Evolutionary conservation across 2,888 invertebrate genomes (phyloP).

Genomic region (Philhelius pedissequus): DNA sequence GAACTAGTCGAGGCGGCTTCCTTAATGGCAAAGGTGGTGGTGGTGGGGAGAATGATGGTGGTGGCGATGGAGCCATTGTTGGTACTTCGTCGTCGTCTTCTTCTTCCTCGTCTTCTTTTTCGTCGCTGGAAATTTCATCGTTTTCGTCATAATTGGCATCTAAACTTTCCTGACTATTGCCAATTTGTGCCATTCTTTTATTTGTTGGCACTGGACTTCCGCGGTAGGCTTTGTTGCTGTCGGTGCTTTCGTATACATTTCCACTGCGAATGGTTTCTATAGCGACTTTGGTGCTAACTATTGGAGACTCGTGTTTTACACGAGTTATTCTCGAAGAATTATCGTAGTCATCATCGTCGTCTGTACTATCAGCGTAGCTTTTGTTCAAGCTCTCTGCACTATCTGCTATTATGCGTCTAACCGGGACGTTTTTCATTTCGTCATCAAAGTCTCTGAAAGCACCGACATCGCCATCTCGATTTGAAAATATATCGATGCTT

Average conservation of each 20-base stretch:
- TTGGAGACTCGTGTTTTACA: slow-evolving; percentile 45
- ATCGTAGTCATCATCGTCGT: slow-evolving; percentile 71
- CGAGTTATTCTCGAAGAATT: slow-evolving; percentile 71
- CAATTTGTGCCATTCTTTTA: slow-evolving; percentile 67
- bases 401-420: slow-evolving; percentile 71
- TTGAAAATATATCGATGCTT: slow-evolving; percentile 76
- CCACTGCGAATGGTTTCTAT: slow-evolving; percentile 3
- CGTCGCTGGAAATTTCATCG: slow-evolving; percentile 40
- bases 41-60: slow-evolving; percentile 72
- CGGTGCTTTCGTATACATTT: slow-evolving; percentile 23
- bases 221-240: slow-evolving; percentile 12
- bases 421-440: slow-evolving; percentile 74
- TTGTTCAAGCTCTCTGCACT: slow-evolving; percentile 45
- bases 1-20: slow-evolving; percentile 69
- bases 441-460: slow-evolving; percentile 77
- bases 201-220: slow-evolving; percentile 14
- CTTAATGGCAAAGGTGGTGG: slow-evolving; percentile 52
- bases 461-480: slow-evolving; percentile 70
- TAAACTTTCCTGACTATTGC: slow-evolving; percentile 74
- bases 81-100: slow-evolving; percentile 69
- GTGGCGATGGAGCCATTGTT: slow-evolving; percentile 71
- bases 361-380: slow-evolving; percentile 70
- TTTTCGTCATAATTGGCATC: slow-evolving; percentile 71
- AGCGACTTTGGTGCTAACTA: slow-evolving; percentile 4
- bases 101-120: slow-evolving; percentile 14